Percentiles rank a stretch among this genome's conserved stretches.
Conservation (phyloP, 2,797 vertebrate species). For the Enteromius paludinosus region DNA sequence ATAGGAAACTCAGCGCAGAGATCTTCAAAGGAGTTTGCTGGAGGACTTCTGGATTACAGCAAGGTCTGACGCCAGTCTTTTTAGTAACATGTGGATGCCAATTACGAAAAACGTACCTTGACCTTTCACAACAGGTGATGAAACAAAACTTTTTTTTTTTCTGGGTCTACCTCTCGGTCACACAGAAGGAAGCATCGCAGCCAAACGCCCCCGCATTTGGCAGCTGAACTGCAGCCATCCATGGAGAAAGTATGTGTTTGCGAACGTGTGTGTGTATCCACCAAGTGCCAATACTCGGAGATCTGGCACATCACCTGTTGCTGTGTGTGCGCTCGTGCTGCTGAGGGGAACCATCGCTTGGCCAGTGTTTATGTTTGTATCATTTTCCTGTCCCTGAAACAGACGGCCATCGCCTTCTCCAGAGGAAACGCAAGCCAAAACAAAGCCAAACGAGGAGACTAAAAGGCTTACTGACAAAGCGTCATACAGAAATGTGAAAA, state of each 20-base stretch:
- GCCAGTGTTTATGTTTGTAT: conserved; percentile 65
- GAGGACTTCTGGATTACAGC: conserved; percentile 36
- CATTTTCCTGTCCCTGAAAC: conserved; percentile 58
- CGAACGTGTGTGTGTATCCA: conserved; percentile 40
- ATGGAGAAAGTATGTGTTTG: conserved; percentile 60
- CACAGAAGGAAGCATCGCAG: conserved; percentile 74
- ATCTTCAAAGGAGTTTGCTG: conserved; percentile 58
- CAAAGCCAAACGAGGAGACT: conserved; percentile 45
- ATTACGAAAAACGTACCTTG: conserved; percentile 66
- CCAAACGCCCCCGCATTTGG: conserved; percentile 71
- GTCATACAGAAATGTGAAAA: conserved; percentile 48
- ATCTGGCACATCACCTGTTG: conserved; percentile 70
- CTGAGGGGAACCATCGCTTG: conserved; percentile 67
- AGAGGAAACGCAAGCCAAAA: conserved; percentile 54
- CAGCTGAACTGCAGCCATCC: conserved; percentile 76
- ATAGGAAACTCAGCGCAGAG: conserved; percentile 35
- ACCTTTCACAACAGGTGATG: conserved; percentile 77
- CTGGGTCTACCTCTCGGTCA: conserved; percentile 67
- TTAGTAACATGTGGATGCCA: conserved; percentile 63
- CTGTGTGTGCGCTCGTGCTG: conserved; percentile 49
- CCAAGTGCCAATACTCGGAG: conserved; percentile 63
- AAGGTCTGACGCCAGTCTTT: conserved; percentile 50
- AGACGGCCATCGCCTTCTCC: conserved; percentile 60
- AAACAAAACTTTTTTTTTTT: conserved; percentile 70
- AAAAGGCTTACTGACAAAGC: conserved; percentile 47